Evolutionary conservation across 2,113 vertebrate species (phyloP), one percentile per base, ranked within the genome.

Genomic region (Beaufortia kweichowensis): DNA sequence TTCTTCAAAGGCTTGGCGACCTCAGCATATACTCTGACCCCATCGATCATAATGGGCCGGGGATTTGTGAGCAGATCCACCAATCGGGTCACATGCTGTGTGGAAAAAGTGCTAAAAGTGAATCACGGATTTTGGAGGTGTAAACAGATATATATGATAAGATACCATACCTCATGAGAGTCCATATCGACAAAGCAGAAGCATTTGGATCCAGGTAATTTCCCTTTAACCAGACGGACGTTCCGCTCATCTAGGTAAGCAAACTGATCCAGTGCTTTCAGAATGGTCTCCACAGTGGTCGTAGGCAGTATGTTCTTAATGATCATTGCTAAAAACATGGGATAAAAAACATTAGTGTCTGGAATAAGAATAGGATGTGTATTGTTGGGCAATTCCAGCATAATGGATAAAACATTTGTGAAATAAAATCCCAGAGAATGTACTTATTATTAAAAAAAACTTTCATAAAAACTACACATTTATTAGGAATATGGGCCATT

Each of bases 101-200:
- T 85, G 88, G 83, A 6, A 66, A 29, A 59, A 73, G 31, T 29
- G 43, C 11, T 57, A 19, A 71, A 9, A 7, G 17, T 28, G 15
- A 46, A 24, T 28, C n/a, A n/a, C n/a, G n/a, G n/a, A n/a, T n/a
- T n/a, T n/a, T n/a, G n/a, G n/a, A n/a, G n/a, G n/a, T n/a, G n/a
- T n/a, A n/a, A n/a, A n/a, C n/a, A n/a, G n/a, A n/a, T n/a, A n/a
- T n/a, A n/a, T n/a, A n/a, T n/a, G n/a, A 50, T 1, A 53, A 19
- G 17, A 53, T 19, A 53, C 6, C 4, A 12, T 83, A 98, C 96
- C 88, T 96, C 94, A 24, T 98, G 95, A 5, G 95, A 98, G 33
- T 97, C 96, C 83, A 99, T 94, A 50, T 99, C 96, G 21, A 99
- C 95, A 88, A 99, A 98, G 90, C 96, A 93, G 93, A 68, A 97